Evolutionary conservation across 2,888 invertebrate genomes (phyloP).

Genomic region (Lapara coniferarum): DNA sequence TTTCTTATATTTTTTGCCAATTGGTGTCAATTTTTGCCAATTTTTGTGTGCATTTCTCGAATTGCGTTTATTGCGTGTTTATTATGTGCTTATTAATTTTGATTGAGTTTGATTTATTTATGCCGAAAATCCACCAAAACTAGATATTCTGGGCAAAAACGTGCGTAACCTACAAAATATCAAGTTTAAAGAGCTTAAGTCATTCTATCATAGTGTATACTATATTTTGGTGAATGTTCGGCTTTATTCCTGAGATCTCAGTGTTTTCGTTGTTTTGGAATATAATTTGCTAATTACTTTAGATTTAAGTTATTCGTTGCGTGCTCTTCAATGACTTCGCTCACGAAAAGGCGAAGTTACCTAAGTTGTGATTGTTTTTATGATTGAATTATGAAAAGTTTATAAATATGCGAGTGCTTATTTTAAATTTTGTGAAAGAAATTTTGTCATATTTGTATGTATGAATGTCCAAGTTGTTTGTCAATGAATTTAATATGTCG

Average conservation of each 20-base stretch:
- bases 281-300: slow-evolving; percentile 29
- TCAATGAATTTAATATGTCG: neutral
- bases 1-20: slow-evolving; percentile 36
- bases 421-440: neutral
- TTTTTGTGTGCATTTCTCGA: slow-evolving; percentile 32
- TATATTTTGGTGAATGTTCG: slow-evolving; percentile 16
- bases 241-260: slow-evolving; percentile 58
- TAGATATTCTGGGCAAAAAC: neutral
- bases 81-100: slow-evolving; percentile 43
- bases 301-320: slow-evolving; percentile 33
- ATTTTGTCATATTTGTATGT: neutral
- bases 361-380: neutral
- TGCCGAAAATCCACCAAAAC: slow-evolving; percentile 8
- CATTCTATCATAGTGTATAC: neutral
- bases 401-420: neutral
- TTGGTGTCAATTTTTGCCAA: no score
- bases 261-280: slow-evolving; percentile 45
- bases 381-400: neutral
- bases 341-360: neutral
- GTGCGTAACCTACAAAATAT: no score
- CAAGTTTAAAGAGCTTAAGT: no score
- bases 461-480: neutral
- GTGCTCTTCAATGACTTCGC: neutral
- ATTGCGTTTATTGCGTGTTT: slow-evolving; percentile 33
- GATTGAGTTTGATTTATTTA: slow-evolving; percentile 26